phyloP scores from a whole-genome alignment of 2,797 vertebrate genomes.

The Cyprinodon diabolis region DNA sequence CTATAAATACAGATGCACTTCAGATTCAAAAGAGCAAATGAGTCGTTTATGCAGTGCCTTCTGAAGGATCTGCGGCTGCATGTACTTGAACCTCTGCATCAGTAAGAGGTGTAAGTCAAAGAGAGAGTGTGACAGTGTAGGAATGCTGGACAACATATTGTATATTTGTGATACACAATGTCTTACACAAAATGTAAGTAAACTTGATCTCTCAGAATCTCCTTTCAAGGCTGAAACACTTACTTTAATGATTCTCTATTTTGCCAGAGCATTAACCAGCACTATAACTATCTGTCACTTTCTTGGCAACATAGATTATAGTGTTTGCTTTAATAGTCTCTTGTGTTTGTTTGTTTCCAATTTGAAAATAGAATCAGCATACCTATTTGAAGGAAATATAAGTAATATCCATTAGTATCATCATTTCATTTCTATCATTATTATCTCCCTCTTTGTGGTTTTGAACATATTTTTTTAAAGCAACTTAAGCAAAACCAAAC shows the following conservation, averaged over 20 bases:
- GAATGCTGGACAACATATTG: constrained; percentile 48
- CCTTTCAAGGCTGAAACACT: constrained; percentile 25
- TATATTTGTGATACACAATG: constrained; percentile 45
- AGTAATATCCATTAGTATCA: too few species aligned
- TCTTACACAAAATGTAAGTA: constrained; percentile 48
- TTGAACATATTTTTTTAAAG: too few species aligned
- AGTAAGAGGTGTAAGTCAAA: constrained; percentile 46
- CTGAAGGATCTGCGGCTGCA: constrained; percentile 58
- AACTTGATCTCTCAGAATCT: constrained; percentile 36
- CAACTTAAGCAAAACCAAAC: too few species aligned
- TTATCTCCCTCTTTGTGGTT: too few species aligned
- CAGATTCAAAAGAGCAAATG: constrained; percentile 28
- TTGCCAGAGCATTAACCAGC: constrained; percentile 21
- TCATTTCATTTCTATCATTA: too few species aligned
- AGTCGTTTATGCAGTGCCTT: constrained; percentile 34
- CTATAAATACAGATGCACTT: constrained; percentile 2
- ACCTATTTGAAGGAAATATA: too few species aligned
- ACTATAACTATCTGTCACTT: background rate
- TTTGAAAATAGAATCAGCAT: too few species aligned
- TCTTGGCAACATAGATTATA: too few species aligned
- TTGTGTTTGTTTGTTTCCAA: too few species aligned
- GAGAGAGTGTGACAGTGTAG: constrained; percentile 35
- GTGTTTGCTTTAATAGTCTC: too few species aligned
- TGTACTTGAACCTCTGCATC: constrained; percentile 45
- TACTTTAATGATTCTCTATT: constrained; percentile 34